These are phyloP conservation scores for Epinephelus cyanopodus DNA, from an alignment of 2,113 vertebrate species.

Conservation along the genomic window DNA sequence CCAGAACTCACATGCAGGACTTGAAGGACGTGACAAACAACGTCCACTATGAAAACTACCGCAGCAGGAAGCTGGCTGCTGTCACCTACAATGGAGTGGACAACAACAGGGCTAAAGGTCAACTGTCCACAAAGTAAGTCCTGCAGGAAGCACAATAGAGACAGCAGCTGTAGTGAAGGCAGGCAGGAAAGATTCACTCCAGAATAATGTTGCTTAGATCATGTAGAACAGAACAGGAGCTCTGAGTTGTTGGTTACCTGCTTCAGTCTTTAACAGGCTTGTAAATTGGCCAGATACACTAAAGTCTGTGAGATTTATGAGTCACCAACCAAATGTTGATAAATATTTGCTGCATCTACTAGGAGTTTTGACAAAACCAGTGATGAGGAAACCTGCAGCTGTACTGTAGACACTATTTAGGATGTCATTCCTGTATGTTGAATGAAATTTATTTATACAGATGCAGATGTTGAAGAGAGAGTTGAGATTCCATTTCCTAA, in stretches of 20 bases:
- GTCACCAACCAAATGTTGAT: neutral
- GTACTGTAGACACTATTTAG: neutral
- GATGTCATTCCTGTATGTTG: neutral
- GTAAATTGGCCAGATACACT: too few species aligned
- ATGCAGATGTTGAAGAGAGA: neutral
- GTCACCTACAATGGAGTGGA: conserved; percentile 98
- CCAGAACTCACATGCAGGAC: conserved; percentile 99
- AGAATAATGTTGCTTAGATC: neutral
- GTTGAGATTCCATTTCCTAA: neutral
- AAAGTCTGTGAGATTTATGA: neutral
- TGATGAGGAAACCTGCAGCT: too few species aligned
- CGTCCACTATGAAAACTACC: conserved; percentile 99
- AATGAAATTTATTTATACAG: neutral
- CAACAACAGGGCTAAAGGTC: conserved; percentile 96
- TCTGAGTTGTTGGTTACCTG: neutral
- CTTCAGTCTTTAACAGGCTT: too few species aligned
- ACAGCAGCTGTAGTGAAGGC: neutral
- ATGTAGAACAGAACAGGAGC: neutral
- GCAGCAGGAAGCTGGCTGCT: conserved; percentile 97
- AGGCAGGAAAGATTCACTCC: neutral
- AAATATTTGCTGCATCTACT: neutral
- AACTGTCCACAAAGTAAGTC: conserved; percentile 95
- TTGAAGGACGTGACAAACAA: conserved; percentile 99
- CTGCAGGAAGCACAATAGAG: neutral
- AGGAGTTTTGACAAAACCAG: neutral